Evolutionary conservation across 2,113 vertebrate genomes (phyloP).

Genomic region (Archocentrus centrarchus): DNA sequence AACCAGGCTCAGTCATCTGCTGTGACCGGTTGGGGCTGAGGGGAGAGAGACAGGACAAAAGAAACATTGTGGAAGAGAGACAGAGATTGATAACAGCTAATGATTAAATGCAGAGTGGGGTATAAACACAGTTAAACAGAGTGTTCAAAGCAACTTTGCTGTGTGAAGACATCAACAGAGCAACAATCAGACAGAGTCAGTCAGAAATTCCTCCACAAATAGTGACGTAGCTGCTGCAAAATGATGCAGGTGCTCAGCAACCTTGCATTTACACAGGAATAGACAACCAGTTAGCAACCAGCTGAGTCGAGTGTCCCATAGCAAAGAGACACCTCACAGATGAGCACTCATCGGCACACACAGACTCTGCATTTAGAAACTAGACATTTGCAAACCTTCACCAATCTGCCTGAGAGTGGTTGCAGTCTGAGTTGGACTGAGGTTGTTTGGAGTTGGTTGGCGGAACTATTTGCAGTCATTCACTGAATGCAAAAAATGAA

Average conservation of each 20-base stretch:
- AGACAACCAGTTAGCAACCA: background rate
- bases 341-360: fast-evolving
- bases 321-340: background rate
- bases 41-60: no score
- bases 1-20: no score
- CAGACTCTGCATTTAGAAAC: background rate
- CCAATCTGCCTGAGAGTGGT: background rate
- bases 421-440: background rate
- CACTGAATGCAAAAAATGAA: background rate
- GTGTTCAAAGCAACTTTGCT: background rate
- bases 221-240: background rate
- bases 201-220: background rate
- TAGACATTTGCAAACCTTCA: background rate
- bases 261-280: background rate
- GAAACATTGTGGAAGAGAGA: no score
- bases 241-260: background rate
- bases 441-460: background rate
- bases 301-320: background rate
- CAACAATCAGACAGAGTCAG: background rate
- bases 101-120: no score
- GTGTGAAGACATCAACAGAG: background rate
- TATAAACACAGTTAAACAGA: no score
- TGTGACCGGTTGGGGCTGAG: no score
- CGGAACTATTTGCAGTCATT: background rate
- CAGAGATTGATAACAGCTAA: no score